Conservation (phyloP, 2,113 vertebrate genomes). For the Artemisiospiza belli region DNA sequence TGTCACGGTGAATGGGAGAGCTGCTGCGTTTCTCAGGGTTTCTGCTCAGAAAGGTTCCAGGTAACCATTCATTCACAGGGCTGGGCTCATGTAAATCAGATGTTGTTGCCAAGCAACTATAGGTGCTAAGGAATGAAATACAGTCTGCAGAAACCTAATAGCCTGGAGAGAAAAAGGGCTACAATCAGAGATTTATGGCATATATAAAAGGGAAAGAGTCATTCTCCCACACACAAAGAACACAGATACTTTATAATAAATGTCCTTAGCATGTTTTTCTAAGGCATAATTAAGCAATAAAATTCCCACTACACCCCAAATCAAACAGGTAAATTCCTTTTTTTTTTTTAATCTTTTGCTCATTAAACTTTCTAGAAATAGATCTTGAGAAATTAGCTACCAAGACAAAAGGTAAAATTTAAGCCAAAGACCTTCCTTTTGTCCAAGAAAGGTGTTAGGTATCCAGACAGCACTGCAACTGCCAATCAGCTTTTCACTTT, state of each 20-base stretch:
- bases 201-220: slow-evolving; percentile 45
- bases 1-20: not conserved
- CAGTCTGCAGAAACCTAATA: slow-evolving; percentile 66
- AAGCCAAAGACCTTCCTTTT: not conserved
- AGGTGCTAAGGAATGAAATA: slow-evolving; percentile 71
- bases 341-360: not conserved
- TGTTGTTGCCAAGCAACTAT: slow-evolving; percentile 69
- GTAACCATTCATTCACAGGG: slow-evolving; percentile 44
- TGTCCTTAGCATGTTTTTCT: slow-evolving; percentile 46
- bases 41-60: slow-evolving; percentile 49
- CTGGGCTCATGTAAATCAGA: slow-evolving; percentile 59
- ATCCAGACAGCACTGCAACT: not conserved
- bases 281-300: slow-evolving; percentile 57
- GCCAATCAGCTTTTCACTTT: slow-evolving; percentile 36
- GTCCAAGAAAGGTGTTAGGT: not conserved
- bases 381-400: slow-evolving; percentile 9
- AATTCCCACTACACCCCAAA: slow-evolving; percentile 14
- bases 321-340: not conserved
- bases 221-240: slow-evolving; percentile 42
- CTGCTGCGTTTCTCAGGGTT: not conserved
- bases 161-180: slow-evolving; percentile 65
- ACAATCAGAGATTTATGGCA: slow-evolving; percentile 61
- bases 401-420: slow-evolving; percentile 3
- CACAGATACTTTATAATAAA: slow-evolving; percentile 47
- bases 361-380: slow-evolving; percentile 7